Evolutionary conservation across 2,797 vertebrate genomes (phyloP), one percentile per base, ranked within the genome.

Genomic region (Lepus townsendii): DNA sequence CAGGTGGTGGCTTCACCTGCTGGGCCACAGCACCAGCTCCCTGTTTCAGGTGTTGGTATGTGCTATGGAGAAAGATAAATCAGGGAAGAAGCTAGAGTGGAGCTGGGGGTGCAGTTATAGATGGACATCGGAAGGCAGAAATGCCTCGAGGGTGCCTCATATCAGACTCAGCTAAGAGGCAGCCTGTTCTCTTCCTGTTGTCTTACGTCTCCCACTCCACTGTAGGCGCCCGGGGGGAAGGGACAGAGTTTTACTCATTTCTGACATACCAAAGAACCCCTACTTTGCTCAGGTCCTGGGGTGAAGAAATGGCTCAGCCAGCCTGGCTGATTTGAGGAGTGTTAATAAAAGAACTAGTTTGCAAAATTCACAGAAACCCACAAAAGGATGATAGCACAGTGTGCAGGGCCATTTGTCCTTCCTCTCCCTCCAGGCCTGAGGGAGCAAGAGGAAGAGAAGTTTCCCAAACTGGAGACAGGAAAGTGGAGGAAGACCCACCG

Each of bases 391-490:
- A 10, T 11, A 1, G 4, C 13, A 17, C 0, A 12, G 2, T 42
- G 42, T 42, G 1, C 42, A 42, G 42, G 42, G 42, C 42, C 42
- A 42, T 42, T 52, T 20, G 22, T 10, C 3, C 35, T 38, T 7
- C 0, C 2, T 11, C 0, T 9, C 22, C 17, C 14, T 2, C 54
- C 35, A n/a, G 6, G 20, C 22, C 26, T 38, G 38, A 38, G 35
- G 42, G 30, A 88, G 1, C n/a, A 65, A 83, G n/a, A 62, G 5
- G 2, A 14, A 24, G 17, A 11, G 6, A 7, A 7, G 26, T 6
- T 13, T 52, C 9, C 50, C 54, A 30, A 79, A n/a, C 10, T 32
- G 66, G 30, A 89, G 14, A 35, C n/a, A 54, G 19, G 24, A 16
- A 14, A 1, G 0, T 10, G 38, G 30, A 16, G 26, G 77, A 84